Base-by-base conservation (phyloP, 64 coral and sea anemone genomes). In the Montipora sp. region DNA sequence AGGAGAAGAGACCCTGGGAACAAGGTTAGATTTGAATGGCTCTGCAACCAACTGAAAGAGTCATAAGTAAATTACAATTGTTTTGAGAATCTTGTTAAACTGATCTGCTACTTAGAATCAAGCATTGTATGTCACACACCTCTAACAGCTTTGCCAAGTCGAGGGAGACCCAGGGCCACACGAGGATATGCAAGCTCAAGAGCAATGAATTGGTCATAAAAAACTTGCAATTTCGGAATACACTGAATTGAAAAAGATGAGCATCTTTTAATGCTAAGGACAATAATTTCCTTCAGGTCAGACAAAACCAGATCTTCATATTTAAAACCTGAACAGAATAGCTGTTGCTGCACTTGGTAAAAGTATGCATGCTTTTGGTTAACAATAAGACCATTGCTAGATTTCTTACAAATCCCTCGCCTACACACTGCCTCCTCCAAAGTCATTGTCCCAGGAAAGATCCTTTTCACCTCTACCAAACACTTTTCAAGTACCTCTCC, bases 261-360 rank as follows among this genome's bases (percentile, higher is more conserved):
- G 12, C 22, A 4, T 27, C 20, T 4, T 27, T 27, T 27, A 43
- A 75, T 75, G 13, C 73, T 27, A 27, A 75, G n/a, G 20, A 27
- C 10, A 22, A 75, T 0, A 22, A 9, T 13, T 13, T 27, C 22
- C 21, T 75, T 75, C 3, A 75, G 73, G 73, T 75, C 73, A 75
- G 73, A 75, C 73, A 75, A 75, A 75, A 75, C 73, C 73, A 48
- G 8, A 18, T 20, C 50, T 73, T 87, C 66, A 20, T 19, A 51
- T 12, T 2, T 19, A 22, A 19, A 2, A 0, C 51, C 53, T 27
- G 59, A 0, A 83, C 80, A 83, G 43, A 61, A 61, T 66, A 84
- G 47, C 81, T 68, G 60, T 46, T 84, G 81, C 27, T 84, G 81
- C 3, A 84, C 63, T 84, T 84, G 81, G 23, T 84, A 84, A 84